Evolutionary conservation across 1,140 invertebrate species (phyloP).

Genomic region (Lordiphosa clarofinis): DNA sequence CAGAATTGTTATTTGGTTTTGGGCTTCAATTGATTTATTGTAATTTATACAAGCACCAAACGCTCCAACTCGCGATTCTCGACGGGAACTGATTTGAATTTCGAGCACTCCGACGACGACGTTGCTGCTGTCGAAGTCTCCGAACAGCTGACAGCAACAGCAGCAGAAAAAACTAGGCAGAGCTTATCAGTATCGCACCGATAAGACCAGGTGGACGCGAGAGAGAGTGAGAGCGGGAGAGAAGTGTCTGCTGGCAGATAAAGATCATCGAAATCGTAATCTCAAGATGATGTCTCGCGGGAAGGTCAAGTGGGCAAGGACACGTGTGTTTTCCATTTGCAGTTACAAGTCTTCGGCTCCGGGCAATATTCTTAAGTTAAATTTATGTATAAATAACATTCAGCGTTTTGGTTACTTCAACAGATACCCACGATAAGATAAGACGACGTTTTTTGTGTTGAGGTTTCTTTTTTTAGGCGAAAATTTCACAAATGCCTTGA

Average conservation of each 20-base stretch:
- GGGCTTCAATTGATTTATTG: constrained; percentile 33
- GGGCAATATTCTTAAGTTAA: not conserved
- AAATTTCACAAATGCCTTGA: constrained; percentile 6
- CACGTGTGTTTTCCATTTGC: not conserved
- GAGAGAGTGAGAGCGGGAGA: not conserved
- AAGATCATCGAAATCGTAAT: constrained; percentile 20
- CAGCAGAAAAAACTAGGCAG: constrained; percentile 25
- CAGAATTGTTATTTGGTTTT: constrained; percentile 17
- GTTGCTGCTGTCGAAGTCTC: not conserved
- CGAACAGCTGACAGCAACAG: constrained; percentile 33
- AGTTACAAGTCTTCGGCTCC: not conserved
- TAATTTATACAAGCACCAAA: constrained; percentile 20
- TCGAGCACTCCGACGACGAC: not conserved
- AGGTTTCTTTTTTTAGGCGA: too few species aligned
- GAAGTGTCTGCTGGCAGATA: not conserved
- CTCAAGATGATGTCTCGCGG: not conserved
- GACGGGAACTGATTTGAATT: constrained; percentile 65
- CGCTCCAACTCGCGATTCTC: too few species aligned
- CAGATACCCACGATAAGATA: constrained; percentile 41
- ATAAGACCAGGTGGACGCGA: constrained; percentile 45
- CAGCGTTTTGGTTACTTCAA: constrained; percentile 28
- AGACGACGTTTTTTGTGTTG: not conserved
- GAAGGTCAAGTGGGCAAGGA: constrained; percentile 13
- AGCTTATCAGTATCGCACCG: constrained; percentile 47
- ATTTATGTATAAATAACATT: constrained; percentile 35